Evolutionary conservation across 2,888 invertebrate species (phyloP).

Genomic region (Helleia helle): DNA sequence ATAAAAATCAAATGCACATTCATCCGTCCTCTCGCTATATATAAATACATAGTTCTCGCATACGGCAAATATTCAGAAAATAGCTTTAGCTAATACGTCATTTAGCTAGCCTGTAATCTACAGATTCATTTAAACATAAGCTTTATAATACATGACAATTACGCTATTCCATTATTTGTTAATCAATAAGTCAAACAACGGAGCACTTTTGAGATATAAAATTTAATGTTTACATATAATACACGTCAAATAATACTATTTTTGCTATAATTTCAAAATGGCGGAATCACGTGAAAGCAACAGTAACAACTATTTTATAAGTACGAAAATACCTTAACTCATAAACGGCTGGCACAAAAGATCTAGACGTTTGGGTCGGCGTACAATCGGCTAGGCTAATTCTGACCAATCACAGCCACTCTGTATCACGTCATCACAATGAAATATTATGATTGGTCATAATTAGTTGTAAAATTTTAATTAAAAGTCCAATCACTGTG

Average conservation of each 20-base stretch:
- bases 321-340: slow-evolving; percentile 65
- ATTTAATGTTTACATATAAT: slow-evolving; percentile 59
- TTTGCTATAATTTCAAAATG: slow-evolving; percentile 66
- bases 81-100: slow-evolving; percentile 70
- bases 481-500: too few species aligned
- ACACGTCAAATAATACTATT: slow-evolving; percentile 52
- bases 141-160: slow-evolving; percentile 57
- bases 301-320: slow-evolving; percentile 56
- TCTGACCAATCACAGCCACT: background rate
- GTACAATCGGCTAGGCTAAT: background rate
- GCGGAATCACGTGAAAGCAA: slow-evolving; percentile 63
- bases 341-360: slow-evolving; percentile 72
- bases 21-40: slow-evolving; percentile 60
- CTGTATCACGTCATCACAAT: background rate
- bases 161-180: slow-evolving; percentile 37
- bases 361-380: slow-evolving; percentile 43
- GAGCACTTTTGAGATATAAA: slow-evolving; percentile 26
- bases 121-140: slow-evolving; percentile 53
- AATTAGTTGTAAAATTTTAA: too few species aligned
- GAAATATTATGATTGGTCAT: background rate
- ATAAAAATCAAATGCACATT: slow-evolving; percentile 69
- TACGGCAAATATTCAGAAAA: slow-evolving; percentile 67
- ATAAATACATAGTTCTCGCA: slow-evolving; percentile 65
- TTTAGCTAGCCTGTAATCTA: slow-evolving; percentile 67
- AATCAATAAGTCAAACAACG: slow-evolving; percentile 23